Base-by-base conservation (phyloP, 2,888 invertebrate species). In the Elysia crispata region DNA sequence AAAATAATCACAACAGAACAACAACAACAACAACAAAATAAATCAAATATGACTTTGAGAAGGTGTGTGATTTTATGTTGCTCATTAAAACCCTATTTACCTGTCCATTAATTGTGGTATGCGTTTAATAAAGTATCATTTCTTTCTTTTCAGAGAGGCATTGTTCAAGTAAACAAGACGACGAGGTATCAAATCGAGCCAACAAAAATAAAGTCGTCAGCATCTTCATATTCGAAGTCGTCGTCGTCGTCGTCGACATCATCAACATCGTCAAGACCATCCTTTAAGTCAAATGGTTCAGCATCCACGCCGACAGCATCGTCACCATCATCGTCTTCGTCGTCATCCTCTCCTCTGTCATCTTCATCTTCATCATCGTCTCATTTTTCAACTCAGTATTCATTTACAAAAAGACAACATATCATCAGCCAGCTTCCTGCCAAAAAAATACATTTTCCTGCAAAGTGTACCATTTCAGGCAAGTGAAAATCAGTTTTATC, bases 141-240 rank as follows among this genome's bases (percentile, higher is more conserved):
- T 79, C 62, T 49, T 54, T 54, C 64, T 67, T 76, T 72, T 15
- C 84, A 82, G 82, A 80, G 81, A 77, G 82, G 82, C 20, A 64
- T 83, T 1, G 66, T 83, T 67, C 76, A 82, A 33, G 28, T 83
- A 64, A 33, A 23, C 41, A 41, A 41, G 8, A 82, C 80, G n/a
- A 72, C 80, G 41, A 83, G 77, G 62, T 83, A 80, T 74, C 78
- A 79, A 78, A 81, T 83, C 41, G 83, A 81, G 49, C 81, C 83
- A 74, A 33, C 67, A n/a, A 83, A 74, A 74, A 80, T 69, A 18
- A 75, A 75, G 18, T 77, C 82, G 25, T 5, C 5, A 23, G 5
- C 60, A 5, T 60, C 60, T 8, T 20, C 23, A 6, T 60, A 5
- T 3, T 60, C 60, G 60, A 8, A 8, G 18, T 30, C 25, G 25